Base-by-base conservation (phyloP, 2,797 vertebrate species). In the Argyrosomus regius region DNA sequence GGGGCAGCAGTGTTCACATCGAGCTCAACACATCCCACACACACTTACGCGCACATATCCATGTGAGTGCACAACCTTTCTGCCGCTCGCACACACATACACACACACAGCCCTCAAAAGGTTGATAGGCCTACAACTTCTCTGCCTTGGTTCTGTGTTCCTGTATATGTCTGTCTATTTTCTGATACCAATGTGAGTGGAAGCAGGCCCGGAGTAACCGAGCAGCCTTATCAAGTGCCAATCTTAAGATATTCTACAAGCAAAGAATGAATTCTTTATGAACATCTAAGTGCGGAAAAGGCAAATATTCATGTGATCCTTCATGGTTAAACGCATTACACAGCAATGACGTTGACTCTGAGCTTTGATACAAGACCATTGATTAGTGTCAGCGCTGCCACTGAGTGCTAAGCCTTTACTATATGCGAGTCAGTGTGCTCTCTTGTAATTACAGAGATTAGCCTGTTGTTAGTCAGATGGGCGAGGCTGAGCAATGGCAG, bases 1-100 rank as follows among this genome's bases (percentile, higher is more conserved):
- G 90, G 90, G 91, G 87, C 89, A 95, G 83, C 81, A 88, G 90
- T 89, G 82, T 85, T 93, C 87, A 91, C 90, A 92, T 86, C 39
- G 56, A 92, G 88, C 78, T 86, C 69, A 66, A 78, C 79, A 80
- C 73, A 75, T 67, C 67, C 50, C 78, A 79, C 69, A 31, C 71
- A 76, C 64, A 78, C 50, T 26, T 31, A 41, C 65, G 3, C 77
- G 58, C 83, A 71, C 66, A 79, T 76, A 75, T 80, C 50, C 61
- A 52, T 82, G 59, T 61, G 74, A 83, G 74, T 35, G 77, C 84
- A 90, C 81, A 67, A 68, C 56, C 66, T 80, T 72, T 35, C 85
- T 70, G 59, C 63, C 71, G 57, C 73, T 80, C 77, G 84, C 83
- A 75, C 78, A 56, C 45, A 81, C 77, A 39, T 1, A 76, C 88